A percentile compares a stretch with the other conserved stretches of the same genome.
Conservation (phyloP, 2,797 vertebrate genomes). For the Cuculus canorus region DNA sequence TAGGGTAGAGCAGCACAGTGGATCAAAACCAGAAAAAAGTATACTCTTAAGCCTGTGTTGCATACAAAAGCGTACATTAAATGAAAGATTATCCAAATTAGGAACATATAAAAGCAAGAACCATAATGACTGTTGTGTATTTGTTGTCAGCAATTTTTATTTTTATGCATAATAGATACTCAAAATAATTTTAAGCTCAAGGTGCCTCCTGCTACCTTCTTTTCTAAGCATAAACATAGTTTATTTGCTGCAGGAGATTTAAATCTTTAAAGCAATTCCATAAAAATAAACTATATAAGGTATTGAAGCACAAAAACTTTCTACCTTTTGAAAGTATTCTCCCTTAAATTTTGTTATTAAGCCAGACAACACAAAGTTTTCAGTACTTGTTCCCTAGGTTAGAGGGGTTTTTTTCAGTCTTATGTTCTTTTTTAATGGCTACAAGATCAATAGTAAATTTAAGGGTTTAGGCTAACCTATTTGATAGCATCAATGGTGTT, state of each 20-base stretch:
- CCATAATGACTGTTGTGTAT: background rate
- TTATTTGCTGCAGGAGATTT: background rate
- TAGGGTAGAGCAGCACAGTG: background rate
- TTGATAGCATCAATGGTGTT: slow-evolving; percentile 1
- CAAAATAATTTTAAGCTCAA: background rate
- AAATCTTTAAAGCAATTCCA: background rate
- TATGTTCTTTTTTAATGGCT: background rate
- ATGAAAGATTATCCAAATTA: background rate
- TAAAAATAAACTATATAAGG: background rate
- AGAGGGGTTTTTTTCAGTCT: background rate
- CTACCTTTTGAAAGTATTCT: background rate
- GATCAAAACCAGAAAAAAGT: background rate
- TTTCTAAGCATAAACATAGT: background rate
- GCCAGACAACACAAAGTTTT: background rate
- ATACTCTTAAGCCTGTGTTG: background rate
- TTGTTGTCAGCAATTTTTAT: background rate
- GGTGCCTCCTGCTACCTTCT: background rate
- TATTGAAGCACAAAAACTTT: background rate
- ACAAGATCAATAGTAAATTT: background rate
- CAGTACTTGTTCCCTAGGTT: background rate
- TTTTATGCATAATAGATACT: background rate
- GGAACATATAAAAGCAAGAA: background rate
- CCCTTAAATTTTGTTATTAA: background rate
- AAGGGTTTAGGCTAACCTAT: background rate
- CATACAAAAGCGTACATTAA: background rate